Evolutionary conservation across 2,113 vertebrate species (phyloP).

Genomic region (Ceratotherium simum): DNA sequence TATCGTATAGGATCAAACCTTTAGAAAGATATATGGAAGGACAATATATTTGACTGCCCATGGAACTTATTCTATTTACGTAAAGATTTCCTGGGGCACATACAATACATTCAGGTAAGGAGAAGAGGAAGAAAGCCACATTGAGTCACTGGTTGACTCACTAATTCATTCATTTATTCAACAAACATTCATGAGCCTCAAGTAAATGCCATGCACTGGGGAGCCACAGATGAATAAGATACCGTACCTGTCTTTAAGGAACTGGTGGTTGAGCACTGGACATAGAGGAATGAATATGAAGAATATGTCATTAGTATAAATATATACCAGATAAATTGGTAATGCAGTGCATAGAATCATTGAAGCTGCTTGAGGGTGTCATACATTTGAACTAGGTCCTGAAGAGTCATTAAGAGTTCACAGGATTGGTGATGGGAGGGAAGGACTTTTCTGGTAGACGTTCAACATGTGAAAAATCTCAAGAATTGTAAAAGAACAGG

Average conservation of each 20-base stretch:
- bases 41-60: not conserved
- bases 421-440: not conserved
- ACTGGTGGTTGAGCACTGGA: not conserved
- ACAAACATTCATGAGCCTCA: constrained; percentile 19
- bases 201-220: not conserved
- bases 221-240: not conserved
- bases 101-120: not conserved
- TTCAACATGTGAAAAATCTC: not conserved
- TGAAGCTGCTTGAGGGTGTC: not conserved
- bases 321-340: not conserved
- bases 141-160: not conserved
- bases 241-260: not conserved
- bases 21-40: constrained; percentile 44
- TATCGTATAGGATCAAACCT: not conserved
- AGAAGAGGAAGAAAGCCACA: constrained; percentile 43
- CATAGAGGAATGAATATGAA: constrained; percentile 16
- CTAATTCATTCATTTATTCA: constrained; percentile 55
- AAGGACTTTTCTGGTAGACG: not conserved
- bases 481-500: not conserved
- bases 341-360: not conserved
- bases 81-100: not conserved
- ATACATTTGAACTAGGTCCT: not conserved
- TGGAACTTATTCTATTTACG: constrained; percentile 7
- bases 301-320: not conserved
- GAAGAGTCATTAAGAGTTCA: not conserved